A percentile compares a stretch with the other conserved stretches of the same genome.
Evolutionary conservation across 2,113 vertebrate genomes (phyloP).

Genomic region (Phyllostomus hastatus): DNA sequence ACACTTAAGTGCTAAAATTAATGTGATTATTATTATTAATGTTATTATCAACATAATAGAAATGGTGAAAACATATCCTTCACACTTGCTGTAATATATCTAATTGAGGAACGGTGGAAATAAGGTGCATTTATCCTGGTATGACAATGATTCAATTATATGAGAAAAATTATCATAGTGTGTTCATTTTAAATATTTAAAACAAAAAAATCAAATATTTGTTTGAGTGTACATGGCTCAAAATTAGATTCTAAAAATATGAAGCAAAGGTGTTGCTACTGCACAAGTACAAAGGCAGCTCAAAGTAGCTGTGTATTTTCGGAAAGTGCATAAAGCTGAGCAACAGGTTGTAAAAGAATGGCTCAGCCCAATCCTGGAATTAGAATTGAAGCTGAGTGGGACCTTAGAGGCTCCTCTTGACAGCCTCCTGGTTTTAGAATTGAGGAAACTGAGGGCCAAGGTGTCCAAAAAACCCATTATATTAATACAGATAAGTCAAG

Average conservation of each 20-base stretch:
- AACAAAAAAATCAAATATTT: not conserved
- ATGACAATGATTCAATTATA: not conserved
- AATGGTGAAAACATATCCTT: not conserved
- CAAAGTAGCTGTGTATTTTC: not conserved
- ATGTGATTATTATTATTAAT: not conserved
- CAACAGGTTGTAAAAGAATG: not conserved
- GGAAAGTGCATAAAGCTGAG: not conserved
- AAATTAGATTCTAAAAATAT: conserved; percentile 24
- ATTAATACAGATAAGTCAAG: not conserved
- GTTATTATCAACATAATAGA: not conserved
- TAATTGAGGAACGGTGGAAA: not conserved
- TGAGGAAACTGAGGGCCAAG: not conserved
- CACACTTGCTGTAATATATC: not conserved
- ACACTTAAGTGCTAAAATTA: not conserved
- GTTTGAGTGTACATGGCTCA: not conserved
- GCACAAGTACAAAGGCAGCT: not conserved
- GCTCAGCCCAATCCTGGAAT: not conserved
- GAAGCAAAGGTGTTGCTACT: not conserved
- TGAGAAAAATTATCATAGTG: not conserved
- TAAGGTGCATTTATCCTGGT: not conserved
- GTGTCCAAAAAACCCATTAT: not conserved
- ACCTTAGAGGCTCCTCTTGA: not conserved
- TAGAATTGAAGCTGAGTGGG: not conserved
- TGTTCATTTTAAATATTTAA: not conserved
- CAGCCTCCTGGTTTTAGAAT: not conserved